Evolutionary conservation across 2,888 invertebrate species (phyloP), one percentile per base, ranked within the genome.

Genomic region (Allolobophora icterica): DNA sequence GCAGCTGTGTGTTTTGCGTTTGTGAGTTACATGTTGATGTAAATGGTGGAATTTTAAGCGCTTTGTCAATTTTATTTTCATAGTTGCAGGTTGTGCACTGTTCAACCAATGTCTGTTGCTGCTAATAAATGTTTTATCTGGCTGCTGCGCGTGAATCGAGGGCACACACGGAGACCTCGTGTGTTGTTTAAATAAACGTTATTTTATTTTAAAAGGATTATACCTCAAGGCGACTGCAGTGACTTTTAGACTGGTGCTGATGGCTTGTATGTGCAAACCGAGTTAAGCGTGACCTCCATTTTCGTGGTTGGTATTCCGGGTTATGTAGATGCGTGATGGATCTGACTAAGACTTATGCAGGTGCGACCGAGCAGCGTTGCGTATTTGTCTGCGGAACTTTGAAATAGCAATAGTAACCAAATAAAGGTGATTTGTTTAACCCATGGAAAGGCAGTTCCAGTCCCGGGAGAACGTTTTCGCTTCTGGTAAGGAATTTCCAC

Each of bases 171-270:
- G 5, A n/a, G 6, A 8, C 71, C 30, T 71, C 13, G 30, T 52
- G 52, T 71, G 71, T 71, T n/a, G 71, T 71, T 71, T 71, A n/a
- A n/a, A 5, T n/a, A n/a, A 71, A n/a, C 71, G 71, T 71, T 71
- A 71, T n/a, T n/a, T n/a, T 71, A 38, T 71, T 71, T 71, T n/a
- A n/a, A 52, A n/a, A 71, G 30, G 71, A n/a, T 71, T n/a, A 71
- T 71, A 71, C 71, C 71, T 71, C 71, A 71, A 71, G n/a, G 30
- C n/a, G n/a, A 71, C 71, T 71, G 71, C 71, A 71, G n/a, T n/a
- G n/a, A 71, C 21, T n/a, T n/a, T n/a, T 5, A 45, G 45, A 11
- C 45, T 45, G 45, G 19, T 71, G n/a, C 30, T 13, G 71, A 71
- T n/a, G 5, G 71, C 71, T 71, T 71, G 71, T n/a, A 71, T 30